These are phyloP conservation scores for Macroglossus sobrinus DNA, from an alignment of 2,113 vertebrate genomes.

Conservation along the genomic window DNA sequence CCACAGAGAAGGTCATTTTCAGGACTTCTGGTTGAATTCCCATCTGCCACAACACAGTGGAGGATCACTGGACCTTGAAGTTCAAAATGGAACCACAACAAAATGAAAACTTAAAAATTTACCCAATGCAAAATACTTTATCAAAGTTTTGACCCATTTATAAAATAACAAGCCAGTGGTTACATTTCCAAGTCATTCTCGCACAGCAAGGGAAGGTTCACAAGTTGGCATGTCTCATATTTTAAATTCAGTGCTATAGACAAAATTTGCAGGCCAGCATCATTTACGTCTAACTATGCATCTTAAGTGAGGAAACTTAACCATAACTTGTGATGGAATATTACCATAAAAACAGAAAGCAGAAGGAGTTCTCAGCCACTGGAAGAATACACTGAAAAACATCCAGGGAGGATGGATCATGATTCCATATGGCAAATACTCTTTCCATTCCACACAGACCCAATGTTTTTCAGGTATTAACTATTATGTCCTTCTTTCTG, in stretches of 20 bases:
- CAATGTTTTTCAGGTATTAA: not conserved
- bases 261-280: not conserved
- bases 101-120: not conserved
- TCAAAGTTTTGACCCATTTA: not conserved
- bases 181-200: not conserved
- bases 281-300: not conserved
- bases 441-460: not conserved
- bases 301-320: not conserved
- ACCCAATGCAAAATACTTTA: not conserved
- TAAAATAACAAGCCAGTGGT: not conserved
- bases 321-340: not conserved
- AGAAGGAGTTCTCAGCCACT: not conserved
- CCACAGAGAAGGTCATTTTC: constrained; percentile 51
- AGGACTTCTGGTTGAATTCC: constrained; percentile 61
- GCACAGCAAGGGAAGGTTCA: not conserved
- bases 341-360: not conserved
- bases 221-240: not conserved
- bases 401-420: not conserved
- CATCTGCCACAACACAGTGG: constrained; percentile 63
- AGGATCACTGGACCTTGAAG: constrained; percentile 67
- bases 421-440: not conserved
- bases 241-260: not conserved
- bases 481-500: not conserved
- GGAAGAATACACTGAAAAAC: not conserved
- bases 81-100: constrained; percentile 48